Percentiles rank a stretch among this genome's conserved stretches.
Conservation (phyloP, 2,888 invertebrate species). For the Liopterus haemorrhoidalis region DNA sequence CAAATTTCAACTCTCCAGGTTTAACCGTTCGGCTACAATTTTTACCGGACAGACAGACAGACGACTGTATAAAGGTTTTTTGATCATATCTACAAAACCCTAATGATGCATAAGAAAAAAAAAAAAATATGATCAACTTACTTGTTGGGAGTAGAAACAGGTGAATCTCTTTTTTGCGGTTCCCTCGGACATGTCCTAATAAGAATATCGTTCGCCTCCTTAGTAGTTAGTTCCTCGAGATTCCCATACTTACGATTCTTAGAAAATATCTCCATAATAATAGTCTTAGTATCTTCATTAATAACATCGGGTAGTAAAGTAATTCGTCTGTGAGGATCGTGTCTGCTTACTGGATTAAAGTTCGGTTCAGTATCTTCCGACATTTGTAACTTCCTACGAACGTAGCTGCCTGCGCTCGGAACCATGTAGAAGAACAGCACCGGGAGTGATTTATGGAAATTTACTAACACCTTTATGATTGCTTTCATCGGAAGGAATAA, state of each 20-base stretch:
- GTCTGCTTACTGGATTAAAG: slow-evolving; percentile 57
- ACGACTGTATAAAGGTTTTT: too few species aligned
- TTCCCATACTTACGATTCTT: slow-evolving; percentile 42
- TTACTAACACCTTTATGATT: slow-evolving; percentile 68
- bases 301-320: slow-evolving; percentile 68
- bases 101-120: too few species aligned
- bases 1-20: too few species aligned
- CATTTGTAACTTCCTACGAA: slow-evolving; percentile 69
- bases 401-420: slow-evolving; percentile 59
- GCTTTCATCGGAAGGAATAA: slow-evolving; percentile 63
- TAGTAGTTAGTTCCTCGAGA: slow-evolving; percentile 64
- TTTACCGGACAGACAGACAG: too few species aligned
- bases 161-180: slow-evolving; percentile 29
- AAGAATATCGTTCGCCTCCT: slow-evolving; percentile 77
- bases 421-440: slow-evolving; percentile 76
- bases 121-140: too few species aligned
- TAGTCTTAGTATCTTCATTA: slow-evolving; percentile 58
- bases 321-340: slow-evolving; percentile 67
- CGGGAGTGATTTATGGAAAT: slow-evolving; percentile 70
- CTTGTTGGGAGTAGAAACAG: too few species aligned
- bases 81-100: too few species aligned
- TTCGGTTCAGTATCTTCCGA: slow-evolving; percentile 48
- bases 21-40: too few species aligned
- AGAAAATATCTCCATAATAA: slow-evolving; percentile 60
- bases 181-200: slow-evolving; percentile 67